Base-by-base conservation (phyloP, 2,113 vertebrate species). In the Nesospiza acunhae region DNA sequence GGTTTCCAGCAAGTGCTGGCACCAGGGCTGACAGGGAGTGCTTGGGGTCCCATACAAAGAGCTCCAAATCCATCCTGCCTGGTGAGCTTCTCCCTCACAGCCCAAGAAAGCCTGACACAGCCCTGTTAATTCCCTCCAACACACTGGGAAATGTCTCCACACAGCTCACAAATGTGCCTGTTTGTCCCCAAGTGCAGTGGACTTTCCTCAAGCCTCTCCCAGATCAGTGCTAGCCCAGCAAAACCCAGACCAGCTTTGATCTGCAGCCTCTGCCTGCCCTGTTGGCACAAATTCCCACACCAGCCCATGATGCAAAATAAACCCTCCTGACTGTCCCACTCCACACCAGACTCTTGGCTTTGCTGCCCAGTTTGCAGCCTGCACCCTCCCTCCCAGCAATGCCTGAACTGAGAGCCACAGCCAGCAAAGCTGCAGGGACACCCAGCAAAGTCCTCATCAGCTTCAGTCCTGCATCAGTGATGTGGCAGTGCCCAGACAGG, bases 401-500 rank as follows among this genome's bases (percentile, higher is more conserved):
- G 2, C 41, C 59, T 4, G 2, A 28, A 15, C 10, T 37, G 64
- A 52, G n/a, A 86, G 33, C 31, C 68, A 86, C 23, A 22, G 58
- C 28, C 63, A 50, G 67, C 31, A 84, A 75, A 68, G 33, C 68
- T 24, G 41, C 3, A 10, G 60, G 74, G 60, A 64, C 13, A 19
- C 17, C 74, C 88, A 87, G 56, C 23, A 37, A 67, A 37, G 56
- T 44, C 66, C 79, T 55, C 12, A 3, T 11, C 1, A 0, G 31
- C 77, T n/a, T 44, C 46, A 82, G 55, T 35, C 53, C 46, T 3
- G 8, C 37, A 44, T 3, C n/a, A 44, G 46, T 0, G 0, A 26
- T 0, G 0, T 3, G 5, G 31, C 30, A 17, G 9, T 10, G 22
- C 13, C 49, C 39, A 35, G 15, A 49, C 28, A 59, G 41, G 15